Evolutionary conservation across 2,888 invertebrate species (phyloP).

Genomic region (Tupiocoris notatus): DNA sequence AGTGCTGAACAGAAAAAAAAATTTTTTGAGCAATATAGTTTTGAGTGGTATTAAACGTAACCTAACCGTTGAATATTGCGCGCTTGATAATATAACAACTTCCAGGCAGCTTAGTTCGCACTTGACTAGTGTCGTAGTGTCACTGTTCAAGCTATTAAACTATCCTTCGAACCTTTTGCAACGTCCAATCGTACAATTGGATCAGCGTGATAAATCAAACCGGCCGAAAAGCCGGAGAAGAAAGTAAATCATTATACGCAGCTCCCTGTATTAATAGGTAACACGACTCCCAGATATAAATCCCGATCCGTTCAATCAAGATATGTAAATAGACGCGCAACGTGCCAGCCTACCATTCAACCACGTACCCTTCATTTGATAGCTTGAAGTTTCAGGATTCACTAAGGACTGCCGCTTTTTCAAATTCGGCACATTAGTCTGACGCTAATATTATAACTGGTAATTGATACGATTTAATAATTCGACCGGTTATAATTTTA

Average conservation of each 20-base stretch:
- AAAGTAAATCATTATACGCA: slow-evolving; percentile 19
- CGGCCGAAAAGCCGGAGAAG: neutral
- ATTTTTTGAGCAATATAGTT: no score
- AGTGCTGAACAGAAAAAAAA: no score
- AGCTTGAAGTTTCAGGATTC: neutral
- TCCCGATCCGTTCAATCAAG: slow-evolving; percentile 34
- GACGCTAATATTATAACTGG: no score
- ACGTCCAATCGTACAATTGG: neutral
- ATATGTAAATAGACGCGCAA: slow-evolving; percentile 29
- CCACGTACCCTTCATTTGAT: neutral
- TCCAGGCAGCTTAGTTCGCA: no score
- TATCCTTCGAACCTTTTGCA: neutral
- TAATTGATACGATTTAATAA: no score
- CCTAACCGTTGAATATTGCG: no score
- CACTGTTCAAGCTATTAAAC: no score
- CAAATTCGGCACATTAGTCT: neutral
- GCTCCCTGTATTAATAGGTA: slow-evolving; percentile 39
- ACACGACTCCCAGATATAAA: slow-evolving; percentile 35
- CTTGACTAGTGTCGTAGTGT: no score
- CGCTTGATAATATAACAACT: no score
- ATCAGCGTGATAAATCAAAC: slow-evolving; percentile 9
- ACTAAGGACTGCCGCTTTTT: neutral
- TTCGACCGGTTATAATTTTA: no score
- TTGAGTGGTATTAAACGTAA: no score
- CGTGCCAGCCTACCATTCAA: neutral